Percentiles rank a stretch among this genome's conserved stretches.
phyloP scores from a whole-genome alignment of 2,113 vertebrate genomes.

The Dicrurus megarhynchus region DNA sequence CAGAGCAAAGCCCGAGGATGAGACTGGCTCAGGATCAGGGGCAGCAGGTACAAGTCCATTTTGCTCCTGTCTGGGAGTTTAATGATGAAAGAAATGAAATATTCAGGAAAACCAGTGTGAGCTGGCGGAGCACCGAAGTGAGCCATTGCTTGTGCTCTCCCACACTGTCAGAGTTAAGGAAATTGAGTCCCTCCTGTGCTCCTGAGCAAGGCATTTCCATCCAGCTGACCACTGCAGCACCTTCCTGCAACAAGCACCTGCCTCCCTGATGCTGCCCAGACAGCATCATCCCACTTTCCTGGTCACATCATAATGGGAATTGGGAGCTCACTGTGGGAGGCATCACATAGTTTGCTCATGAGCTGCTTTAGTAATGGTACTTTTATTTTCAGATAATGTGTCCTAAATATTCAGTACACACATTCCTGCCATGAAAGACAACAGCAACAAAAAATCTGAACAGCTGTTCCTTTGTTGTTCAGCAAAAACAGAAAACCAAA shows the following conservation, averaged over 20 bases:
- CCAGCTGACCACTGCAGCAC: not conserved
- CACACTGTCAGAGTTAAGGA: not conserved
- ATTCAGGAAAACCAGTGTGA: not conserved
- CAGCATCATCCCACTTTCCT: not conserved
- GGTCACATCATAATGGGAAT: not conserved
- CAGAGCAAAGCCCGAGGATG: not conserved
- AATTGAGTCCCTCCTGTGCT: not conserved
- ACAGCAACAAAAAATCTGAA: not conserved
- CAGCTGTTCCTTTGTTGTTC: conserved; percentile 19
- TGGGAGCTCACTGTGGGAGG: not conserved
- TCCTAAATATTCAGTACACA: not conserved
- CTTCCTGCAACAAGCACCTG: not conserved
- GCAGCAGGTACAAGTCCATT: not conserved
- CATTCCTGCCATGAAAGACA: not conserved
- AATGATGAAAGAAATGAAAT: not conserved
- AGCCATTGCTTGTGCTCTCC: not conserved
- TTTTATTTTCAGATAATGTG: not conserved
- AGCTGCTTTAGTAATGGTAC: not conserved
- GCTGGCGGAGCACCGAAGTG: not conserved
- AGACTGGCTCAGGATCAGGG: not conserved
- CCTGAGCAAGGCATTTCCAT: not conserved
- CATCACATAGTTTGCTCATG: not conserved
- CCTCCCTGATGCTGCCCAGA: not conserved
- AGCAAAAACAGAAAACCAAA: not conserved
- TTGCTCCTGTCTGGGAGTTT: not conserved